Percentiles rank a stretch among this genome's conserved stretches.
phyloP scores from a whole-genome alignment of 2,888 invertebrate species.

The Margaritifera margaritifera region DNA sequence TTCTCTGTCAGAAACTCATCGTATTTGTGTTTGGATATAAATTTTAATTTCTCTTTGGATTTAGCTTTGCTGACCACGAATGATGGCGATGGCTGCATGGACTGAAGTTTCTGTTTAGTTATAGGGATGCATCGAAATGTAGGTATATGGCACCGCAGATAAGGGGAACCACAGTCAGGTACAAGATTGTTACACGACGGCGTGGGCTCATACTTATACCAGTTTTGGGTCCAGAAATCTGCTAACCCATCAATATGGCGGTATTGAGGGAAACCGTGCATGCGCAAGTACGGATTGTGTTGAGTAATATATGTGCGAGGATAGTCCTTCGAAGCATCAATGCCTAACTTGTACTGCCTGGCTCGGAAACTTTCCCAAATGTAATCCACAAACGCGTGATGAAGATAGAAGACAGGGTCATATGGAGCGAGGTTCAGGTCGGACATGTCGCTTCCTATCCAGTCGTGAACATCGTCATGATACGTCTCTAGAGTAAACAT shows the following conservation, averaged over 20 bases:
- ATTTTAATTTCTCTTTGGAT: no score
- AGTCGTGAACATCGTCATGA: slow-evolving; percentile 44
- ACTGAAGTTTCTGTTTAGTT: no score
- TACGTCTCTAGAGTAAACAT: slow-evolving; percentile 50
- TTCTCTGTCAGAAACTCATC: no score
- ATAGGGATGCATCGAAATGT: no score
- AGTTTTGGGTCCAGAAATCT: slow-evolving; percentile 18
- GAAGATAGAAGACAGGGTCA: slow-evolving; percentile 53
- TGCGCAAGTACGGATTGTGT: slow-evolving; percentile 9
- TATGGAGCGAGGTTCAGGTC: slow-evolving; percentile 35
- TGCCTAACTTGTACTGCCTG: slow-evolving; percentile 18
- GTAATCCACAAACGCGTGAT: slow-evolving; percentile 53
- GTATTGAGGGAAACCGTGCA: slow-evolving; percentile 23
- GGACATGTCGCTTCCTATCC: slow-evolving; percentile 51
- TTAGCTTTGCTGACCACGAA: no score
- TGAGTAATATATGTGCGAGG: slow-evolving; percentile 6
- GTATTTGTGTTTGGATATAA: no score
- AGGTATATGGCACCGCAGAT: no score
- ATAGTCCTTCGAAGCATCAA: slow-evolving; percentile 23
- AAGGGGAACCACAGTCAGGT: no score
- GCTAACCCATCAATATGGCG: slow-evolving; percentile 18
- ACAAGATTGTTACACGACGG: no score
- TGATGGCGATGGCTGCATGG: no score
- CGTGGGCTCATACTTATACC: slow-evolving; percentile 25
- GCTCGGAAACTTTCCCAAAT: slow-evolving; percentile 49